Conservation (phyloP, 2,888 invertebrate genomes). For the Tryphoninae sp. region DNA sequence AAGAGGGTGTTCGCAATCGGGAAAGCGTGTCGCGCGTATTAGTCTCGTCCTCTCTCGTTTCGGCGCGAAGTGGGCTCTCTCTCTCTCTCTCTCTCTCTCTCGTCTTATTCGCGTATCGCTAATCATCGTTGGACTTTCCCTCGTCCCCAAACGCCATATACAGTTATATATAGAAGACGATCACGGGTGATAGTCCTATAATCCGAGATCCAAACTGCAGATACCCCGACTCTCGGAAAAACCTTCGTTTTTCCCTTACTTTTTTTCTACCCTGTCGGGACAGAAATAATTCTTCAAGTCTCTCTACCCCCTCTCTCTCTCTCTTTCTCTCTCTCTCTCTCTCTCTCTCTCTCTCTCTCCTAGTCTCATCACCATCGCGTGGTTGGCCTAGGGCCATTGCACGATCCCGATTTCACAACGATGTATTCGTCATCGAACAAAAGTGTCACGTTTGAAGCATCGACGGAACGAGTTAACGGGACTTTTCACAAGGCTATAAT, state of each 20-base stretch:
- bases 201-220: slow-evolving; percentile 13
- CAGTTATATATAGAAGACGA: neutral
- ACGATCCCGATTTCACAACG: neutral
- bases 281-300: neutral
- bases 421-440: neutral
- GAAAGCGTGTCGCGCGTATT: slow-evolving; percentile 38
- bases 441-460: neutral
- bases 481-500: no score
- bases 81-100: neutral
- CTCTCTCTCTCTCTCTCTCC: neutral
- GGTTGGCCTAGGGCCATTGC: neutral
- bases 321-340: neutral
- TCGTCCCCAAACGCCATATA: slow-evolving; percentile 3
- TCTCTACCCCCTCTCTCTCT: neutral
- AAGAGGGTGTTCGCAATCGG: slow-evolving; percentile 35
- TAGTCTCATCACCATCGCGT: neutral
- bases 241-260: neutral
- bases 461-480: neutral
- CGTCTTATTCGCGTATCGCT: slow-evolving; percentile 36
- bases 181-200: slow-evolving; percentile 12
- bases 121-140: slow-evolving; percentile 37
- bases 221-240: neutral
- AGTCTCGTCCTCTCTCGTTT: neutral
- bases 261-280: neutral
- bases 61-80: slow-evolving; percentile 28